Evolutionary conservation across 2,797 vertebrate species (phyloP).

Genomic region (Pogonophryne albipinna): DNA sequence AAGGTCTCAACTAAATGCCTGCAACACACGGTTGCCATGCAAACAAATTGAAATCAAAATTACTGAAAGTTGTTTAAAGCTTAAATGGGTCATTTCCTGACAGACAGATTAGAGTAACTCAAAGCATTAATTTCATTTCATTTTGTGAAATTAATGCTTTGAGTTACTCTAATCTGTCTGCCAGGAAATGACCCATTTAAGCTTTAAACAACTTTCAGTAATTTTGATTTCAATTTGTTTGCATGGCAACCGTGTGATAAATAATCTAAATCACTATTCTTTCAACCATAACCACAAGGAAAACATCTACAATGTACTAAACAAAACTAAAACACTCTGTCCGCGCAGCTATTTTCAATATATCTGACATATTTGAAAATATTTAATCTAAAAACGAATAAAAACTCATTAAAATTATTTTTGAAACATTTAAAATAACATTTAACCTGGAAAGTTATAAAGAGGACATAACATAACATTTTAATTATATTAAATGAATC

Average conservation of each 20-base stretch:
- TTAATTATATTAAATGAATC: background rate
- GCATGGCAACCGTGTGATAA: no score
- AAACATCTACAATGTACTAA: slow-evolving; percentile 4
- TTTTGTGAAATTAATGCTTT: no score
- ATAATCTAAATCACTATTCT: slow-evolving; percentile 46
- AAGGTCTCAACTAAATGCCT: background rate
- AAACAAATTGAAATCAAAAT: slow-evolving; percentile 41
- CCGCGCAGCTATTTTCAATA: slow-evolving; percentile 47
- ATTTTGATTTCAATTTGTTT: no score
- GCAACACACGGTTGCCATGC: slow-evolving; percentile 1
- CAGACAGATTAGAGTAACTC: slow-evolving; percentile 49
- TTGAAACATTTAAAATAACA: no score
- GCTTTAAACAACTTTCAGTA: no score
- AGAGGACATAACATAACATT: no score
- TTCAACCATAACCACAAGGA: slow-evolving; percentile 46
- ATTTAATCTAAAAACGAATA: slow-evolving; percentile 45
- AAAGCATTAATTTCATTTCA: slow-evolving; percentile 57
- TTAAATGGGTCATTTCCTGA: slow-evolving; percentile 66
- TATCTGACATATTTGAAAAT: slow-evolving; percentile 46
- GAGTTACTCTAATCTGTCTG: no score
- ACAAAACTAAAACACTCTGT: slow-evolving; percentile 20
- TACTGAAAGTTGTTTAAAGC: slow-evolving; percentile 43
- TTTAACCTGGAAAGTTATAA: no score
- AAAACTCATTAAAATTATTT: no score
- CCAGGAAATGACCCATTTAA: no score